These are phyloP conservation scores for Fissipunctia ypsillon DNA, from an alignment of 2,888 invertebrate species.

Conservation along the genomic window DNA sequence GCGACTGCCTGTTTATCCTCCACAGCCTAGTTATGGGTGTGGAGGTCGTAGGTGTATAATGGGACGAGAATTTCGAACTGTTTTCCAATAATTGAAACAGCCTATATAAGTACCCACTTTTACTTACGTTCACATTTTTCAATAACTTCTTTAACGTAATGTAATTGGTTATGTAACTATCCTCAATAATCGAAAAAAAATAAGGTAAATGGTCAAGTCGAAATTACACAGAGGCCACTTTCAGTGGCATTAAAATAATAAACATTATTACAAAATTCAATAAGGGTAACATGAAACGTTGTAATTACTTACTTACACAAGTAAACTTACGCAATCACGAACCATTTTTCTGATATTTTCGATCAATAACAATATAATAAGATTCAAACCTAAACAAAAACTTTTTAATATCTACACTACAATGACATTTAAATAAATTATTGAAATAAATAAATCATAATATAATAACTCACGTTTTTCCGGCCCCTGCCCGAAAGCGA, in stretches of 20 bases:
- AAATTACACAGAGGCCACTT: slow-evolving; percentile 3
- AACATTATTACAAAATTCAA: slow-evolving; percentile 16
- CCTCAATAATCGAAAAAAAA: slow-evolving; percentile 8
- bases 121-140: slow-evolving; percentile 8
- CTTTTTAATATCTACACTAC: neutral
- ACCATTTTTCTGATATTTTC: neutral
- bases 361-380: neutral
- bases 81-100: neutral
- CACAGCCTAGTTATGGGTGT: neutral
- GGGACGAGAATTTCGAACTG: neutral
- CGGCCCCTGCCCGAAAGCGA: slow-evolving; percentile 64
- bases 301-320: slow-evolving; percentile 10
- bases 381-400: neutral
- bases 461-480: slow-evolving; percentile 68
- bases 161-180: slow-evolving; percentile 25
- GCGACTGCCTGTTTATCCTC: neutral
- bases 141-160: neutral
- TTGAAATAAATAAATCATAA: neutral
- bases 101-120: too few relatives aligned
- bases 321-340: slow-evolving; percentile 23
- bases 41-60: neutral
- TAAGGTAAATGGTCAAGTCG: slow-evolving; percentile 8
- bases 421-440: neutral
- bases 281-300: slow-evolving; percentile 3
- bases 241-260: slow-evolving; percentile 17